These are phyloP conservation scores for Rhincodon typus DNA, from an alignment of 2,797 vertebrate genomes.

Conservation along the genomic window DNA sequence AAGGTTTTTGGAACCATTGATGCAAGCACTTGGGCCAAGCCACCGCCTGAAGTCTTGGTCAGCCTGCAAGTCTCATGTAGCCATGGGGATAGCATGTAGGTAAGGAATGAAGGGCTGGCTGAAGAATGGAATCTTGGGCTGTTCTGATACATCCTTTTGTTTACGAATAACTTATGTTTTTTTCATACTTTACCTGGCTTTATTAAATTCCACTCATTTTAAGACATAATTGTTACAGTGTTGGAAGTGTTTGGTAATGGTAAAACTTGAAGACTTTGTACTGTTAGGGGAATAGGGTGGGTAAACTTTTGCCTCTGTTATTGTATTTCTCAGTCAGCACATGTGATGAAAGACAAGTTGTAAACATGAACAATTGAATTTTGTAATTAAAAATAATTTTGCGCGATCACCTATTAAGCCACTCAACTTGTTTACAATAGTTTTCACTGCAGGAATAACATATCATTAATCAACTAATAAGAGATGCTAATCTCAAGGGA, in stretches of 20 bases:
- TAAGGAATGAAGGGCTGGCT: background rate
- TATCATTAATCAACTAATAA: constrained; percentile 37
- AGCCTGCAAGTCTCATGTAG: background rate
- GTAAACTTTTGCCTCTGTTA: background rate
- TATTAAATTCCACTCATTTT: background rate
- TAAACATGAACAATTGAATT: constrained; percentile 29
- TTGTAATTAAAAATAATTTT: constrained; percentile 36
- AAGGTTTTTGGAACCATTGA: no score
- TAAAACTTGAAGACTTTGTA: background rate
- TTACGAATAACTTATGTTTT: background rate
- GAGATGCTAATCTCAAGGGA: constrained; percentile 25
- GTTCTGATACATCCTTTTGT: background rate
- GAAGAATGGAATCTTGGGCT: background rate
- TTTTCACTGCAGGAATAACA: constrained; percentile 32
- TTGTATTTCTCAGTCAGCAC: background rate
- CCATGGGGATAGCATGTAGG: background rate
- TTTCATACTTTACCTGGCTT: background rate
- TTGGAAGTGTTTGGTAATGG: background rate
- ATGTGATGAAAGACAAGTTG: background rate
- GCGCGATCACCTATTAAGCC: constrained; percentile 33
- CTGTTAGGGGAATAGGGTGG: background rate
- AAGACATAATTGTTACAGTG: background rate
- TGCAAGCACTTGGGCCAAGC: no score
- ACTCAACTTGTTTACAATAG: constrained; percentile 36
- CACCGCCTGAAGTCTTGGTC: no score